phyloP scores from a whole-genome alignment of 2,797 vertebrate genomes.

The Pipistrellus nathusii region DNA sequence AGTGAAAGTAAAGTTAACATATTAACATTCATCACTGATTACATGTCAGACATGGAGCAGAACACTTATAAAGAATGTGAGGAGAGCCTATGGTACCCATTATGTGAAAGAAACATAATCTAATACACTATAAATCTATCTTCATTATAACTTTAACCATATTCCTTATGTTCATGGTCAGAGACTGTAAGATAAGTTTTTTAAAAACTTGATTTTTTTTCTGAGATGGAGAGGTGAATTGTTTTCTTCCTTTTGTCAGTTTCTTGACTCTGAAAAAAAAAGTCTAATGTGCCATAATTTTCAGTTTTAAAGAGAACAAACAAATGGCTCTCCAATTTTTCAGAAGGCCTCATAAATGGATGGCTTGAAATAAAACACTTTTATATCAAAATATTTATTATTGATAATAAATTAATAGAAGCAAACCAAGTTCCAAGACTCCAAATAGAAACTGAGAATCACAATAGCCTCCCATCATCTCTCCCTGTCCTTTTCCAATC shows the following conservation, averaged over 20 bases:
- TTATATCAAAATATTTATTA: constrained; percentile 8
- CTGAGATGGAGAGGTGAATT: not conserved
- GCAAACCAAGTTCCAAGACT: not conserved
- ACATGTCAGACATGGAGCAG: not conserved
- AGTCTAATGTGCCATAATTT: constrained; percentile 37
- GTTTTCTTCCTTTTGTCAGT: constrained; percentile 7
- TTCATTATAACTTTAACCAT: not conserved
- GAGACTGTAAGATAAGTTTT: not conserved
- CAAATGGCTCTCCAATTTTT: not conserved
- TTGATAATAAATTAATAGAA: not conserved
- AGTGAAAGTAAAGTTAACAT: not conserved
- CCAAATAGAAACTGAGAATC: not conserved
- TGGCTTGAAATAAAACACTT: constrained; percentile 43
- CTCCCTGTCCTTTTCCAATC: too few relatives aligned
- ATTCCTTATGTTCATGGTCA: not conserved
- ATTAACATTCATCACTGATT: not conserved
- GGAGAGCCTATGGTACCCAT: not conserved
- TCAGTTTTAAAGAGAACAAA: constrained; percentile 8
- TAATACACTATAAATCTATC: not conserved
- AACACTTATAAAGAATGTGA: not conserved
- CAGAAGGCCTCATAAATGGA: not conserved
- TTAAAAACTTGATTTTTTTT: constrained; percentile 41
- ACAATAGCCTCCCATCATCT: not conserved
- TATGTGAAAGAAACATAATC: not conserved
- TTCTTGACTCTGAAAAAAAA: constrained; percentile 20